Evolutionary conservation across 2,113 vertebrate genomes (phyloP).

Genomic region (Chloroceryle aenea): DNA sequence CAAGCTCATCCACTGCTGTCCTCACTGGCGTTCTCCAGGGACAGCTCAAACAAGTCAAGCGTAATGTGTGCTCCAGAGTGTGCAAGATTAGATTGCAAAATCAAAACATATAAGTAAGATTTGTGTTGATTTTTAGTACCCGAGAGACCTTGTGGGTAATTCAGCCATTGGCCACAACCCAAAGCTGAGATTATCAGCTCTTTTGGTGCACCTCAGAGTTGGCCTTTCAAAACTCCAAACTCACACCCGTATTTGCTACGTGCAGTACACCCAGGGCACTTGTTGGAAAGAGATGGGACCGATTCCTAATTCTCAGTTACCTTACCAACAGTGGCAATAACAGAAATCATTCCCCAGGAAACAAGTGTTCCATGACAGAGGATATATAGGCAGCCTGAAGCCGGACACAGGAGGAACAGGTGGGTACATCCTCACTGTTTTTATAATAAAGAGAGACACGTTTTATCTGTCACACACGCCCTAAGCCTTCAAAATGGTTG

Average conservation of each 20-base stretch:
- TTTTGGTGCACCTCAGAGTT: not conserved
- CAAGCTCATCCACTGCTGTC: not conserved
- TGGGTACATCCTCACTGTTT: not conserved
- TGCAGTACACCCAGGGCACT: not conserved
- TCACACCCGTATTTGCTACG: not conserved
- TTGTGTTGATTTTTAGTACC: not conserved
- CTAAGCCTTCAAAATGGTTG: not conserved
- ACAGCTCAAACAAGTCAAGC: not conserved
- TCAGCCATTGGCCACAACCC: not conserved
- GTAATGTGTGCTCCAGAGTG: not conserved
- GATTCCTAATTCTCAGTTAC: not conserved
- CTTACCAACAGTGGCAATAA: not conserved
- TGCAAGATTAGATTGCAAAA: not conserved
- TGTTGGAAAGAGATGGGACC: not conserved
- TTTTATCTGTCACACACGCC: not conserved
- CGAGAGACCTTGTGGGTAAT: not conserved
- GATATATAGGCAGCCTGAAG: fast-evolving
- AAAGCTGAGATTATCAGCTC: not conserved
- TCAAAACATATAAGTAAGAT: not conserved
- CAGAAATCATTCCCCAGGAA: not conserved
- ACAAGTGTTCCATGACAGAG: not conserved
- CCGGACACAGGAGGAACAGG: not conserved
- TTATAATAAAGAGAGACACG: not conserved
- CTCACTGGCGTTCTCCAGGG: not conserved
- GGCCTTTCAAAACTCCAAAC: not conserved